phyloP scores from a whole-genome alignment of 2,113 vertebrate genomes.

The Xiphias gladius region DNA sequence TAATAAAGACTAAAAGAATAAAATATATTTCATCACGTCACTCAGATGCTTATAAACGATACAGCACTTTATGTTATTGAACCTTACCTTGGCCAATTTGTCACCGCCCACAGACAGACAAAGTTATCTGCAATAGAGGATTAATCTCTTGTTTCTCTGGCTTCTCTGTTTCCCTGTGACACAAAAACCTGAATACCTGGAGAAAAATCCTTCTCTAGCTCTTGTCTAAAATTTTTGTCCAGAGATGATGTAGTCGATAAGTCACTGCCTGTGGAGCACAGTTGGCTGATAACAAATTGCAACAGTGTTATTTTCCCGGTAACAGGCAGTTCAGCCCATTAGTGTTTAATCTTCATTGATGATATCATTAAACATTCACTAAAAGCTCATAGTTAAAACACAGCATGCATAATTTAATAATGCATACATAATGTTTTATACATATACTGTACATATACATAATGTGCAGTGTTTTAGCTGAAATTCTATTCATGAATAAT shows the following conservation, averaged over 20 bases:
- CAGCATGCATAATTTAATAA: too few species aligned
- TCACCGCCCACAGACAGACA: conserved; percentile 57
- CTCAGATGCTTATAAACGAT: conserved; percentile 28
- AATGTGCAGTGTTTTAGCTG: not conserved
- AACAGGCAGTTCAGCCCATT: conserved; percentile 13
- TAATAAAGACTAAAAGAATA: conserved; percentile 48
- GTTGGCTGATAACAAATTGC: not conserved
- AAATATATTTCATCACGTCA: conserved; percentile 52
- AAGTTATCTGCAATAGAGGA: conserved; percentile 38
- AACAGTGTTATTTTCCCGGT: not conserved
- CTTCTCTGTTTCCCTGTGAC: conserved; percentile 26
- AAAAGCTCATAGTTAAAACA: conserved; percentile 12
- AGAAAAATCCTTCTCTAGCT: conserved; percentile 14
- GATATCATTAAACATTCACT: conserved; percentile 15
- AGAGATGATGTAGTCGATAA: conserved; percentile 12
- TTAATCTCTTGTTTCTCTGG: conserved; percentile 24
- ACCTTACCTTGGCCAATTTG: conserved; percentile 45
- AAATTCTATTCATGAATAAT: not conserved
- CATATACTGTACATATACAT: not conserved
- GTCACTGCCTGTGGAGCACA: not conserved
- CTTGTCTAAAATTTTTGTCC: conserved; percentile 6
- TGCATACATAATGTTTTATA: not conserved
- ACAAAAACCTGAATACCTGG: conserved; percentile 26
- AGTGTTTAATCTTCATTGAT: conserved; percentile 25
- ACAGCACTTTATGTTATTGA: conserved; percentile 48